Evolutionary conservation across 2,888 invertebrate species (phyloP), one percentile per base, ranked within the genome.

Genomic region (Synergus japonicus): DNA sequence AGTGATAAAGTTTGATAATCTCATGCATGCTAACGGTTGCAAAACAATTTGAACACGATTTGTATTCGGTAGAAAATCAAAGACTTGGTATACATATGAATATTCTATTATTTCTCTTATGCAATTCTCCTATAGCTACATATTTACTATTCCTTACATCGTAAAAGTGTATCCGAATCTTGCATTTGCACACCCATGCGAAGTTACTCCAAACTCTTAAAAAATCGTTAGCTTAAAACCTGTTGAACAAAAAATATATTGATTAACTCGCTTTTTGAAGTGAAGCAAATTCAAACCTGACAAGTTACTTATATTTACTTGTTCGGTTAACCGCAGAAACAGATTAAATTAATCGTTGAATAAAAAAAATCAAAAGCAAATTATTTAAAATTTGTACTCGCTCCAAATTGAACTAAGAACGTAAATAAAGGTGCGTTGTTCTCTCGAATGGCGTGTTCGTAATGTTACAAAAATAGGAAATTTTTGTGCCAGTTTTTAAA

Each of bases 401-500:
- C n/a, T 60, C 49, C 15, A 54, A 54, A 54, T 3, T 54, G n/a
- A 54, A 54, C 12, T 12, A 54, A 54, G 12, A 54, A 54, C 15
- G 5, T 13, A 15, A 54, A 54, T 54, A 15, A 54, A 54, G 49
- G 46, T 12, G 46, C 13, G 46, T 13, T 54, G 49, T 15, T 13
- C 49, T 54, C 0, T 54, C 22, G n/a, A 60, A 69, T 54, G 18
- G 10, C 29, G 15, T 69, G 29, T 41, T 73, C 18, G 22, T 5
- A 22, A 29, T 54, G 54, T 73, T 54, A 73, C 54, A 73, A 73
- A 73, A 73, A 73, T 73, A 73, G 41, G 73, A 73, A 41, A 73
- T 73, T 73, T 73, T 73, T 54, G 73, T 73, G 73, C 54, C 54
- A 73, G 49, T 12, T 73, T 73, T 73, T n/a, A 73, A 54, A 67